Evolutionary conservation across 2,888 invertebrate species (phyloP).

Genomic region (Tolmerus cingulatus): DNA sequence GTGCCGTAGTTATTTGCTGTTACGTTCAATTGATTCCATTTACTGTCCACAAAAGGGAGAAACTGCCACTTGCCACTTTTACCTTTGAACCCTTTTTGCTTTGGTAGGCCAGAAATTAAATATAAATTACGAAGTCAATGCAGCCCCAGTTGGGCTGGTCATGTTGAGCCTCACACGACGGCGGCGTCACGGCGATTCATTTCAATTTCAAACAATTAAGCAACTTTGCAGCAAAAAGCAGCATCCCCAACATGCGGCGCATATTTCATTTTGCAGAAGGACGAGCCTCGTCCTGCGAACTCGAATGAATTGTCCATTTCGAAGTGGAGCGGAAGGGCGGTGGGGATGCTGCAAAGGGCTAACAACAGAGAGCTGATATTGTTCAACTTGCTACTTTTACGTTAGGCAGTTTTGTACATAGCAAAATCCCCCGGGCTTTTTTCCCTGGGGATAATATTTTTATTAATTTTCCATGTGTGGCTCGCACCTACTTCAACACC

Average conservation of each 20-base stretch:
- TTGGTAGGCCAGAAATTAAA: not conserved
- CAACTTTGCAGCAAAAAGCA: not conserved
- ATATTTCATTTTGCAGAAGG: not conserved
- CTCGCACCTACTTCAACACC: not conserved
- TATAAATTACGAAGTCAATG: not conserved
- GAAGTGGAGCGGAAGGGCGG: not conserved
- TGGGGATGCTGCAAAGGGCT: not conserved
- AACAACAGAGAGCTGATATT: not conserved
- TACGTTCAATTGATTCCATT: not conserved
- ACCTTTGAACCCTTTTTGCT: not conserved
- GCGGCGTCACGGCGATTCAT: not conserved
- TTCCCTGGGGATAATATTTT: not conserved
- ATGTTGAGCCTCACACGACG: not conserved
- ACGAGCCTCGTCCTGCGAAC: not conserved
- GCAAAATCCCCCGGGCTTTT: not conserved
- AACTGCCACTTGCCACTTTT: not conserved
- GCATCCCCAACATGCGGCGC: not conserved
- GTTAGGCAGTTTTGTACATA: not conserved
- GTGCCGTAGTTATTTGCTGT: not conserved
- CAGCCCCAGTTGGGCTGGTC: not conserved
- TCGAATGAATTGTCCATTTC: not conserved
- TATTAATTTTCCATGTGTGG: constrained; percentile 11
- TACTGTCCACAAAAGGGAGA: not conserved
- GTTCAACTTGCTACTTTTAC: not conserved
- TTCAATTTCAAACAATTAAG: not conserved